Evolutionary conservation across 2,113 vertebrate genomes (phyloP).

Genomic region (Tragelaphus imberbis): DNA sequence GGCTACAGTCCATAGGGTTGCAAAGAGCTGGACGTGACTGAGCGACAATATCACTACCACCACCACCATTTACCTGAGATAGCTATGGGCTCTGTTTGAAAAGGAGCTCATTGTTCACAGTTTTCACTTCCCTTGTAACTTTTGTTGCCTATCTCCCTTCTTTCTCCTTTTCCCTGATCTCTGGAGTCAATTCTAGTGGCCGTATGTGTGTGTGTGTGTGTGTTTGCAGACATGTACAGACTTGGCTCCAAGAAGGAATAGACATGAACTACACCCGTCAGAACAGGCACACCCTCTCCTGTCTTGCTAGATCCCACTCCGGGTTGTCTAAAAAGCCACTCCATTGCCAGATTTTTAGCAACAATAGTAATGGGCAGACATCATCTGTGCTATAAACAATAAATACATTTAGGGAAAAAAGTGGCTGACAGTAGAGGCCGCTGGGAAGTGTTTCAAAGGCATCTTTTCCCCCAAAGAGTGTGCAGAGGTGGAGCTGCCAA

Average conservation of each 20-base stretch:
- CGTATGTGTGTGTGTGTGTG: background rate
- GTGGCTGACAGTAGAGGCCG: background rate
- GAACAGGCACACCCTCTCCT: background rate
- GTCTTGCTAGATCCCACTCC: background rate
- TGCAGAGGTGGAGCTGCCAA: background rate
- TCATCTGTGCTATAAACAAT: constrained; percentile 9
- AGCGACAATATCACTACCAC: background rate
- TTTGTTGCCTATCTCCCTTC: background rate
- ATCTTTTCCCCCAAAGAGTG: background rate
- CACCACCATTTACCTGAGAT: background rate
- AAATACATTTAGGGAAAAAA: constrained; percentile 11
- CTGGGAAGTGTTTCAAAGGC: constrained; percentile 41
- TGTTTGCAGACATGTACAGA: background rate
- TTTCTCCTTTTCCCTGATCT: background rate
- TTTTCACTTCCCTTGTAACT: background rate
- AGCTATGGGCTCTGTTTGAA: background rate
- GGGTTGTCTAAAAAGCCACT: background rate
- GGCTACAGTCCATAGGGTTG: background rate
- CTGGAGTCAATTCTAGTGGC: background rate
- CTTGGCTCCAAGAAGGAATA: background rate
- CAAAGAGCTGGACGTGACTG: background rate
- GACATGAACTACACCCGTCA: background rate
- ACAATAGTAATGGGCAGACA: constrained; percentile 13
- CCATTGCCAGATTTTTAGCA: constrained; percentile 11
- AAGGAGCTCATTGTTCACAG: background rate